Base-by-base conservation (phyloP, 1,140 invertebrate genomes). In the Drosophila pallidifrons region DNA sequence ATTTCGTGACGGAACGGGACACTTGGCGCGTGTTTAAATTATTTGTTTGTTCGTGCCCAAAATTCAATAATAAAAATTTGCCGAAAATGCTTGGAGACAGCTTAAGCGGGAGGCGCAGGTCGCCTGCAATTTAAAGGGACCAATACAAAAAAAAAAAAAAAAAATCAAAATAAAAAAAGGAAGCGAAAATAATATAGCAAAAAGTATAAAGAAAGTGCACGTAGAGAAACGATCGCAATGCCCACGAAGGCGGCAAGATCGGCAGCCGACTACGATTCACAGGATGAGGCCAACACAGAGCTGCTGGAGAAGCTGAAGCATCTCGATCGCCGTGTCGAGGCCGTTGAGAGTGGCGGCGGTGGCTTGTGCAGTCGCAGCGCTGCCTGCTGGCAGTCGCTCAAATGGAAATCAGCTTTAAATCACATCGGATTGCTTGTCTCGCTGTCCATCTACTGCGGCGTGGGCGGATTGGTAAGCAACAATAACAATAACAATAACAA, bases 391-490 rank as follows among this genome's bases (percentile, higher is more conserved):
- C 91, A 92, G 57, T 83, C 88, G 5, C 49, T 92, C 10, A 92
- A 92, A 77, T 91, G 91, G 90, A 95, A 95, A 90, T 93, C 94
- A 13, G 94, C 95, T 7, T 82, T 95, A 41, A 95, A 95, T 61
- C 96, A 96, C 76, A 92, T 96, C 15, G 96, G 96, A 15, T 91
- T 97, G 47, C 93, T 96, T 63, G 93, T 96, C 13, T 94, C 95
- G 0, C 93, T 97, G 10, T 96, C 96, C 94, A 89, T 95, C 30
- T 97, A 96, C 79, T 96, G 96, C 1, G 94, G 94, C 30, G 94
- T 95, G 47, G 96, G 96, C 64, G 96, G 96, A 80, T 92, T 96
- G 94, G 96, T 96, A 93, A 95, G 94, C 94, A 72, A 57, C 20
- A 20, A 20, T 20, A 72, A 57, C 20, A 20, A 20, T 20, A 72